Evolutionary conservation across 2,797 vertebrate genomes (phyloP).

Genomic region (Gastrophryne carolinensis): DNA sequence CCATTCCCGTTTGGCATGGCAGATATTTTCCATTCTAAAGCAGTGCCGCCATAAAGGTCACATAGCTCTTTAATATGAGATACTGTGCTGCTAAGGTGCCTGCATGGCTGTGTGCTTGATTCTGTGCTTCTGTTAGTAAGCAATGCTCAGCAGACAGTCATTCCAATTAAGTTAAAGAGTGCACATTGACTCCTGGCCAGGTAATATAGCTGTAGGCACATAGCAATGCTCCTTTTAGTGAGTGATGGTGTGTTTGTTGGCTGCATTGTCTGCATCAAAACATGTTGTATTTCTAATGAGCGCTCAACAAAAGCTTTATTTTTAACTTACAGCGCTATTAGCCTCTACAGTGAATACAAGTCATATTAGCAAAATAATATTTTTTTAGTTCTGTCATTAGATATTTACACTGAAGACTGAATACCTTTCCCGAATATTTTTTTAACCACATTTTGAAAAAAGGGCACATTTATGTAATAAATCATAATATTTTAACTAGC

Average conservation of each 20-base stretch:
- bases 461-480: slow-evolving; percentile 4
- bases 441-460: slow-evolving; percentile 19
- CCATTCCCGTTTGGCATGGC: too few relatives aligned
- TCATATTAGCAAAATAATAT: neutral
- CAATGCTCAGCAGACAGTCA: too few relatives aligned
- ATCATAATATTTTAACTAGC: slow-evolving; percentile 1
- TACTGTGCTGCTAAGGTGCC: too few relatives aligned
- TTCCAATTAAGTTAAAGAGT: too few relatives aligned
- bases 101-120: too few relatives aligned
- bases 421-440: slow-evolving; percentile 2
- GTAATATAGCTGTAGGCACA: too few relatives aligned
- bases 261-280: neutral
- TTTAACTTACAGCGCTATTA: neutral
- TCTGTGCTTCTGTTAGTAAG: too few relatives aligned
- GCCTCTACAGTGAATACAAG: neutral
- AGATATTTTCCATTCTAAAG: too few relatives aligned
- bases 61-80: too few relatives aligned
- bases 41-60: too few relatives aligned
- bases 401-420: slow-evolving; percentile 19
- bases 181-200: too few relatives aligned
- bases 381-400: neutral
- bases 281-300: neutral
- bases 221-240: too few relatives aligned
- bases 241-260: neutral
- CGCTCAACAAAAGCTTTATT: neutral